A percentile compares a stretch with the other conserved stretches of the same genome.
phyloP scores from a whole-genome alignment of 1,140 invertebrate genomes.

The Gonioctena quinquepunctata region DNA sequence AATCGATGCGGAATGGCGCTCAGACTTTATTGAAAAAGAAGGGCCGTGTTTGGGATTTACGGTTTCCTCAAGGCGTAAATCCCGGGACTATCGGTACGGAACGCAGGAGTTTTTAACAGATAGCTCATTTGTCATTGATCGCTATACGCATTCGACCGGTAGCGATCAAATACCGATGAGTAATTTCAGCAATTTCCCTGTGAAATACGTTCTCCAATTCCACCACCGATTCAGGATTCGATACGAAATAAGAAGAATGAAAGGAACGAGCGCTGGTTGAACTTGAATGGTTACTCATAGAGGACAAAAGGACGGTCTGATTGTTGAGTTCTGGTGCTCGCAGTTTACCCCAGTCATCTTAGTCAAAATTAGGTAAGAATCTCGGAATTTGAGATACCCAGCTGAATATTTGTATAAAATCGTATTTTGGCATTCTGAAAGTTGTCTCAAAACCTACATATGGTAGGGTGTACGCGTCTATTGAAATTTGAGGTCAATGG shows the following conservation, averaged over 20 bases:
- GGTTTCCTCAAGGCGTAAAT: constrained; percentile 50
- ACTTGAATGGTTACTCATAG: too few relatives aligned
- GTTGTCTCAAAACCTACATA: too few relatives aligned
- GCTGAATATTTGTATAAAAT: too few relatives aligned
- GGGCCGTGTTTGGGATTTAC: constrained; percentile 44
- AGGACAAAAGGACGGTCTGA: too few relatives aligned
- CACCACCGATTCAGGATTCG: neutral
- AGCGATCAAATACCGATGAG: constrained; percentile 33
- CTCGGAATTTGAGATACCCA: too few relatives aligned
- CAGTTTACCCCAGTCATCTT: too few relatives aligned
- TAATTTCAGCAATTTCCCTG: constrained; percentile 38
- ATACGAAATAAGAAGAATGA: neutral
- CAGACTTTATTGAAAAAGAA: constrained; percentile 52
- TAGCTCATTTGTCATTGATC: constrained; percentile 53
- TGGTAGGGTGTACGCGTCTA: too few relatives aligned
- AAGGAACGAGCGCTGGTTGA: too few relatives aligned
- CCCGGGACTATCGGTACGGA: constrained; percentile 44
- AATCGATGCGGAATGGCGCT: constrained; percentile 41
- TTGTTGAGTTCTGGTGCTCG: too few relatives aligned
- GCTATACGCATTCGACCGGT: constrained; percentile 36
- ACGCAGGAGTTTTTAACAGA: constrained; percentile 52
- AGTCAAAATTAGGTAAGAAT: too few relatives aligned
- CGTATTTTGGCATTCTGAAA: too few relatives aligned
- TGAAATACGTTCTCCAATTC: neutral
- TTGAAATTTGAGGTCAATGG: too few relatives aligned